Percentiles rank a stretch among this genome's conserved stretches.
These are phyloP conservation scores for Wasmannia auropunctata DNA, from an alignment of 1,140 invertebrate genomes.

Conservation along the genomic window DNA sequence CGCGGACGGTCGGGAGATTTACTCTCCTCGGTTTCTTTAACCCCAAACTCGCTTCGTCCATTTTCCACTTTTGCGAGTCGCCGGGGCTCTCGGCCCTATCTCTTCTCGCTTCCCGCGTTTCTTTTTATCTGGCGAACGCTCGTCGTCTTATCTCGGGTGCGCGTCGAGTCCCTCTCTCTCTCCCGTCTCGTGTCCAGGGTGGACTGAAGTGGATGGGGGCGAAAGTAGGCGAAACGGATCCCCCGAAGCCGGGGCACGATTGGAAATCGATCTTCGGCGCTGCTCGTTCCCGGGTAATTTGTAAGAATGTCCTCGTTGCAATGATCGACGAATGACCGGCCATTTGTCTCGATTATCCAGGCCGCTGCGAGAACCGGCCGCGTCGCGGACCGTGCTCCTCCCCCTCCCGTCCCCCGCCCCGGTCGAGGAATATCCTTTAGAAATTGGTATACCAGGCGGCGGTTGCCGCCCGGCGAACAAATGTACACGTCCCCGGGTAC, in stretches of 20 bases:
- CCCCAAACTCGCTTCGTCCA: conserved; percentile 56
- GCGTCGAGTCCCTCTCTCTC: conserved; percentile 41
- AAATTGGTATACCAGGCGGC: neutral
- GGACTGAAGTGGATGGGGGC: conserved; percentile 16
- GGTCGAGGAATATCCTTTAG: conserved; percentile 24
- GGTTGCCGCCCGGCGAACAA: conserved; percentile 14
- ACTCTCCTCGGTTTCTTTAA: conserved; percentile 56
- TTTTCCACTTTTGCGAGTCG: conserved; percentile 51
- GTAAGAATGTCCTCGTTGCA: conserved; percentile 53
- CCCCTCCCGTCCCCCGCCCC: too few relatives aligned
- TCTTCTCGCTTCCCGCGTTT: conserved; percentile 52
- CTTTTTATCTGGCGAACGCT: conserved; percentile 37
- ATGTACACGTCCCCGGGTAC: neutral
- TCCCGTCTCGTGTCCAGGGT: neutral
- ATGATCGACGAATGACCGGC: conserved; percentile 53
- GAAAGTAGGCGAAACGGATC: conserved; percentile 14
- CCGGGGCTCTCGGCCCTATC: conserved; percentile 25
- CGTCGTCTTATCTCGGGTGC: conserved; percentile 47
- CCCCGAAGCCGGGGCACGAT: conserved; percentile 12
- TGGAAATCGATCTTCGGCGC: conserved; percentile 54
- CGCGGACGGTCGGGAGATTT: conserved; percentile 47
- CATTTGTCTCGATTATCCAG: conserved; percentile 53
- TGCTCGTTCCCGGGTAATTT: conserved; percentile 45
- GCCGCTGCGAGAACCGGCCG: neutral
- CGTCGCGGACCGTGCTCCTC: neutral